Evolutionary conservation across 1,140 invertebrate genomes (phyloP).

Genomic region (Philotrypesis tridentata): DNA sequence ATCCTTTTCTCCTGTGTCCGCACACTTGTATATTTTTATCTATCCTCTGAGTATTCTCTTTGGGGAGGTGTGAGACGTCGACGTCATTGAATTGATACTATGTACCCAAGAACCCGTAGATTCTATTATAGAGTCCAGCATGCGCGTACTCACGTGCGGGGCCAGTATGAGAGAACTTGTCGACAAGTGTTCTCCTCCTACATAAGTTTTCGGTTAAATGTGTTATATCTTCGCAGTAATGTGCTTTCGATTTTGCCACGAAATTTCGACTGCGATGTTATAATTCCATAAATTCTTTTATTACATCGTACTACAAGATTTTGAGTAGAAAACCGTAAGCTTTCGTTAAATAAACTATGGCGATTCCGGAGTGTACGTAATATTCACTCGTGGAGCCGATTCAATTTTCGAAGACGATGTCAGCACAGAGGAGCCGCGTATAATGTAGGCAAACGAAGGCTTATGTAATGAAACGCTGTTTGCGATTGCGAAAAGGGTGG

Average conservation of each 20-base stretch:
- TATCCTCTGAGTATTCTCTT: background rate
- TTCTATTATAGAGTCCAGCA: background rate
- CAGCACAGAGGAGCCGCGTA: background rate
- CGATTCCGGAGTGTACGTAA: background rate
- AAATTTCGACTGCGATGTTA: no score
- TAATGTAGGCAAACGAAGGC: background rate
- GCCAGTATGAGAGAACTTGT: no score
- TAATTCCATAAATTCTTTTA: no score
- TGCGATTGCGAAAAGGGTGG: background rate
- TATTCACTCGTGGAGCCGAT: background rate
- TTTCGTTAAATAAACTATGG: no score
- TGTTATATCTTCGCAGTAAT: no score
- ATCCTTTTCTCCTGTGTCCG: background rate
- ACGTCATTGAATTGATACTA: background rate
- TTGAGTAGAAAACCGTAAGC: no score
- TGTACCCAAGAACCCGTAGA: background rate
- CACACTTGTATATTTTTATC: background rate
- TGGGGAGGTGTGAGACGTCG: background rate
- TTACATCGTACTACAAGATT: no score
- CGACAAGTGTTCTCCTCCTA: no score
- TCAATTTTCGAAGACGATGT: background rate
- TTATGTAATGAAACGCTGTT: slow-evolving; percentile 25
- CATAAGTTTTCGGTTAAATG: no score
- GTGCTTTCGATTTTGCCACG: no score
- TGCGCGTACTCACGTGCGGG: no score